A percentile compares a stretch with the other conserved stretches of the same genome.
Conservation (phyloP, 2,113 vertebrate species). For the Lasiurus cinereus region DNA sequence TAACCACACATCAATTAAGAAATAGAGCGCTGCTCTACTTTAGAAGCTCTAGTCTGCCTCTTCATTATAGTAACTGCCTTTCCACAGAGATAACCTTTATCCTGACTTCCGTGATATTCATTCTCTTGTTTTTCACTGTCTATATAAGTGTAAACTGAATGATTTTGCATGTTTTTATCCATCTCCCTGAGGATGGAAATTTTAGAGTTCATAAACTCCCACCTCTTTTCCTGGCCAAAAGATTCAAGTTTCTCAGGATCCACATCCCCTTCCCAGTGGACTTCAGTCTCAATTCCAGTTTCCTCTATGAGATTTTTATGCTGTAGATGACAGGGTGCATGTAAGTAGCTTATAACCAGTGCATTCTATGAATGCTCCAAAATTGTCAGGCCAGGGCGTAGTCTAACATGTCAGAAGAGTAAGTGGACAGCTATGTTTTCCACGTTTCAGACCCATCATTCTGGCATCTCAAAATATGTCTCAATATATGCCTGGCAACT, state of each 20-base stretch:
- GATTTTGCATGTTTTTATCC: slow-evolving; percentile 20
- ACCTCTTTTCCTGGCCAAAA: slow-evolving; percentile 30
- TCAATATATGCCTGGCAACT: background rate
- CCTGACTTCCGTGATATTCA: slow-evolving; percentile 44
- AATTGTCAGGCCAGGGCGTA: background rate
- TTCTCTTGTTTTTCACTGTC: slow-evolving; percentile 50
- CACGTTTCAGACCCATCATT: background rate
- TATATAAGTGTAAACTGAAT: slow-evolving; percentile 18
- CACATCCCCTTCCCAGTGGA: background rate
- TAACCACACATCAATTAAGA: background rate
- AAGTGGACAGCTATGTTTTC: background rate
- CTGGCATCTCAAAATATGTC: background rate
- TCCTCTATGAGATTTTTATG: background rate
- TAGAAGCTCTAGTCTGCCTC: background rate
- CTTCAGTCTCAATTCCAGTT: background rate
- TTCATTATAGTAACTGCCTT: background rate
- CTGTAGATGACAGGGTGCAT: background rate
- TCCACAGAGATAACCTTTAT: background rate
- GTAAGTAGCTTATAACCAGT: background rate
- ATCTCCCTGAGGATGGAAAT: slow-evolving; percentile 5
- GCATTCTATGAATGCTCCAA: background rate
- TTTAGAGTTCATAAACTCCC: background rate
- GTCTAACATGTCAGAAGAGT: background rate
- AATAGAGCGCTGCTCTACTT: background rate
- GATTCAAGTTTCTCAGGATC: background rate